Base-by-base conservation (phyloP, 2,113 vertebrate species). In the Oryctolagus cuniculus region DNA sequence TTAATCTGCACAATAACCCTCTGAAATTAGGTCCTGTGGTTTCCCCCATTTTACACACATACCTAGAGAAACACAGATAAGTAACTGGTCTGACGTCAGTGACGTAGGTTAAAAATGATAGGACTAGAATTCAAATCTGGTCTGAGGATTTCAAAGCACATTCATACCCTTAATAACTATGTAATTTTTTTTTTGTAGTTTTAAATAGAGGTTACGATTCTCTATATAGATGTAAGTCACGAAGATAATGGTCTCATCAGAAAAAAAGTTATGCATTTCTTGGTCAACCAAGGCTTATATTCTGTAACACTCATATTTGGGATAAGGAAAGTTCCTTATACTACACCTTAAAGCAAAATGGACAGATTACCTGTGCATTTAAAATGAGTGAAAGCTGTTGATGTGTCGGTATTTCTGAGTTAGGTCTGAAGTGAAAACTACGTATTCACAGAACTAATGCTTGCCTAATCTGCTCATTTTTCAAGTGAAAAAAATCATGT, bases 401-500 rank as follows among this genome's bases (percentile, higher is more conserved):
- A 67, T 51, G 66, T 91, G 6, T 85, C 55, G 49, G 24, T 75
- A 24, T 90, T 91, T 25, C 73, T 89, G 16, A 78, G 21, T 82
- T 78, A 64, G 64, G 15, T 61, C 77, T 80, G 1, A 87, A 77
- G 31, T 83, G 69, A 90, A 87, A 87, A 7, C 13, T 53, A 67
- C 25, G 49, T 69, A 63, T 53, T 87, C 19, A 29, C 44, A 75
- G 49, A 69, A 87, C 17, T 92, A 9, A 85, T 81, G 90, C 38
- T 95, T 82, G 74, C 34, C n/a, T 91, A 75, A 83, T 96, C 17
- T 61, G 49, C 34, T 94, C 19, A 1, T 86, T 96, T 91, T 93
- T 36, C 82, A 89, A 29, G 90, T 58, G 63, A 38, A 87, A 58
- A 94, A 93, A 77, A 53, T 74, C 1, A 34, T 17, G 1, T 8